Evolutionary conservation across 2,797 vertebrate species (phyloP).

Genomic region (Hippoglossus hippoglossus): DNA sequence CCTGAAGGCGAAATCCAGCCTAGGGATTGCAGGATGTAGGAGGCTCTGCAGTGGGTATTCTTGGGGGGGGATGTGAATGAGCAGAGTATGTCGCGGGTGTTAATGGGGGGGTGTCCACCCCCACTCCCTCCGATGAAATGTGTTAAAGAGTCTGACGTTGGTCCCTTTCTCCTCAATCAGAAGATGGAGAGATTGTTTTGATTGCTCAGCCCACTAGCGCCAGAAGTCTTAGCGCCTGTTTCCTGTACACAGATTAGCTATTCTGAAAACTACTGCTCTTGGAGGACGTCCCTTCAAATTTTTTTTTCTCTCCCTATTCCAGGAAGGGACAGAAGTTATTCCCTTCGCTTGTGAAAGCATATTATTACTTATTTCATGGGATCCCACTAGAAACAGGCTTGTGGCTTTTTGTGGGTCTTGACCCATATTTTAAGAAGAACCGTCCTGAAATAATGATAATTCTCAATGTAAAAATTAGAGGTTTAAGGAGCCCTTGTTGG

Average conservation of each 20-base stretch:
- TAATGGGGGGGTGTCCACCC: background rate
- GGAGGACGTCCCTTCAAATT: conserved; percentile 45
- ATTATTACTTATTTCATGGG: conserved; percentile 71
- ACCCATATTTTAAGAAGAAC: conserved; percentile 48
- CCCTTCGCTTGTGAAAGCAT: conserved; percentile 51
- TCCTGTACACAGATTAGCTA: conserved; percentile 76
- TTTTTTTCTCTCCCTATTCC: conserved; percentile 47
- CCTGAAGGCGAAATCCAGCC: background rate
- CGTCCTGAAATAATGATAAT: conserved; percentile 48
- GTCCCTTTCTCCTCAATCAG: conserved; percentile 64
- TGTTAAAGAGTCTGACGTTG: conserved; percentile 55
- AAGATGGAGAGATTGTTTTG: conserved; percentile 79
- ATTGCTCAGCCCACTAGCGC: conserved; percentile 78
- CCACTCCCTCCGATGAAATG: conserved; percentile 33
- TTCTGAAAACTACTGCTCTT: conserved; percentile 70
- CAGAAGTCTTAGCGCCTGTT: conserved; percentile 76
- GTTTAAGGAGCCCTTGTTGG: conserved; percentile 28
- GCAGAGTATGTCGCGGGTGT: background rate
- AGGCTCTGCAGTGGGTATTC: background rate
- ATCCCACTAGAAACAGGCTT: conserved; percentile 61
- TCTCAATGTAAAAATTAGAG: conserved; percentile 37
- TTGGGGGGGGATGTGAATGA: background rate
- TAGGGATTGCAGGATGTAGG: background rate
- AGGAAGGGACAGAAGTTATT: conserved; percentile 63
- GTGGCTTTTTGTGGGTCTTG: conserved; percentile 42